Conservation (phyloP, 2,797 vertebrate genomes). For the Centroberyx gerrardi region DNA sequence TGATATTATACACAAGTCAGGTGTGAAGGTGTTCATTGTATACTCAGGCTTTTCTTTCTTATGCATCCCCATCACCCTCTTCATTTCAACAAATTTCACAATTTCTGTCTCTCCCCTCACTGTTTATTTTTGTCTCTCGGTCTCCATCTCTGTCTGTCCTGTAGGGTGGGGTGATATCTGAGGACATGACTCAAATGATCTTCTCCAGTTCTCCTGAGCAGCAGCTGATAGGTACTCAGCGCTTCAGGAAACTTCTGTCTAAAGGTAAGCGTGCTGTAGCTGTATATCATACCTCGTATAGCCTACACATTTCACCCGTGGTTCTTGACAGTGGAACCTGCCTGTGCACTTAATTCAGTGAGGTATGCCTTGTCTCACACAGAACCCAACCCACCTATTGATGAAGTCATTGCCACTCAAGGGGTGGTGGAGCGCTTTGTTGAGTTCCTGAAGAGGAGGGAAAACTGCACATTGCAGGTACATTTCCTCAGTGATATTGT, state of each 20-base stretch:
- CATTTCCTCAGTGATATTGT: constrained; percentile 17
- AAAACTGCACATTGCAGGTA: constrained; percentile 98
- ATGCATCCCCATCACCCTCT: not conserved
- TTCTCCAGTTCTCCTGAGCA: constrained; percentile 96
- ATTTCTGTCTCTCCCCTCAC: not conserved
- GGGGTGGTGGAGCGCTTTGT: constrained; percentile 97
- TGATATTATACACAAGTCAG: not conserved
- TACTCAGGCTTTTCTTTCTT: too few species aligned
- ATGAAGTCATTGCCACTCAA: constrained; percentile 96
- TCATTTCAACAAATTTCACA: constrained; percentile 5
- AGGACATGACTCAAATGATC: constrained; percentile 99
- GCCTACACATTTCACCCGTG: constrained; percentile 1
- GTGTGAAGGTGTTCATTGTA: not conserved
- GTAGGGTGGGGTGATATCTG: constrained; percentile 94
- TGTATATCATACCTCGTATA: not conserved
- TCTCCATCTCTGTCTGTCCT: constrained; percentile 17
- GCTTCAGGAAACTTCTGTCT: constrained; percentile 97
- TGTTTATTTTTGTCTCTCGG: not conserved
- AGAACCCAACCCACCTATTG: constrained; percentile 98
- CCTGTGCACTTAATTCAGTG: not conserved
- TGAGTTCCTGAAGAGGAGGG: constrained; percentile 95
- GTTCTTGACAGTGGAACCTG: not conserved
- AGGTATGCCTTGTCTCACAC: constrained; percentile 27
- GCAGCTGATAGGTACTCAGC: constrained; percentile 97
- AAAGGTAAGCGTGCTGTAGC: constrained; percentile 88